Base-by-base conservation (phyloP, 2,797 vertebrate species). In the Hapalemur alaotrensis region DNA sequence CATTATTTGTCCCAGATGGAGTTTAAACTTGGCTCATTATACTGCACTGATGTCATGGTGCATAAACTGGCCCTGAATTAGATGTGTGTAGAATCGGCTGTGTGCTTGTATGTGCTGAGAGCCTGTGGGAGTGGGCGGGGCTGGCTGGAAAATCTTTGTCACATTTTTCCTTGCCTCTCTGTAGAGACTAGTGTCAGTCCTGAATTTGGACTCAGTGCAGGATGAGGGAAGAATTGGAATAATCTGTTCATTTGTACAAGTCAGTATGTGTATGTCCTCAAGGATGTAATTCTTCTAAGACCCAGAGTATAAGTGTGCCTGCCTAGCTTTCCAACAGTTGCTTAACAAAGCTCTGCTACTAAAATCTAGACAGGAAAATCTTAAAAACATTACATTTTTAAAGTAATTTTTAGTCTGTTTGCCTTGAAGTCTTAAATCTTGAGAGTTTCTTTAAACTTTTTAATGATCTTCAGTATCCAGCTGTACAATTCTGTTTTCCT, bases 1-100 rank as follows among this genome's bases (percentile, higher is more conserved):
- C 54, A 15, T 98, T 98, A 98, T 98, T 98, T 97, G 97, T 98
- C 98, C 98, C 98, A 98, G 98, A 98, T 98, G 98, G 96, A 98
- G 97, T 93, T 98, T 98, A 91, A 96, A 97, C 96, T 98, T 98
- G 98, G 98, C 98, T 97, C 95, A 20, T 82, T 90, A 70, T 76
- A 28, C 86, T 4, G 54, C 70, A 12, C 92, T 98, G 98, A 98
- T 97, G 98, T 98, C 97, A 98, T 98, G 97, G 96, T 92, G 75
- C 96, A 97, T 91, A 93, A 96, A 93, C 94, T 89, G 96, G 97
- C 95, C 89, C 82, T 4, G 67, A 90, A 93, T 57, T 70, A 88
- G 96, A 90, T 86, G 67, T 87, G 95, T 96, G 67, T 78, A 83
- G 96, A 97, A 86, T 98, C 97, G 25, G 81, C 93, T 96, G 81